Base-by-base conservation (phyloP, 2,113 vertebrate species). In the Ancistrus triradiatus region DNA sequence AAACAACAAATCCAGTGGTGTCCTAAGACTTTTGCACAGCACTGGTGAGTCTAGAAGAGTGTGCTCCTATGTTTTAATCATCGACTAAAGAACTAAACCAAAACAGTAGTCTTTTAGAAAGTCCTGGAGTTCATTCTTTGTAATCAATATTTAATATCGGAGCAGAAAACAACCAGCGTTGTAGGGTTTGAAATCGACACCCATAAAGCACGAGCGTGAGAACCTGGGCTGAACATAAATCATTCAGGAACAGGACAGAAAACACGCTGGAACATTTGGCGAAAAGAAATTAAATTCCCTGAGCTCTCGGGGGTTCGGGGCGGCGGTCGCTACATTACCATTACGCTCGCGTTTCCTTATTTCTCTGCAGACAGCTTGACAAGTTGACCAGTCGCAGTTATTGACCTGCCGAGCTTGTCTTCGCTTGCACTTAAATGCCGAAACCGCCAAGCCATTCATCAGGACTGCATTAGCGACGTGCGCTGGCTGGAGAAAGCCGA, bases 191-290 rank as follows among this genome's bases (percentile, higher is more conserved):
- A 63, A 59, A 31, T 14, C 33, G 22, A 57, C 59, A 49, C 46
- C 28, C 25, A 46, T 59, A 40, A 66, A 47, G 48, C 59, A 22
- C 63, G 48, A 15, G 21, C 61, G 62, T 61, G 44, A 66, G 47
- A 59, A 61, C 28, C 37, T 63, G 49, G 63, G 59, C 55, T 66
- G 52, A n/a, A 44, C 51, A 74, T 58, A 31, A 70, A 63, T 67
- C 35, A 68, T 53, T 63, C 49, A 68, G 7, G 24, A n/a, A 47
- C 19, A 15, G 52, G n/a, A n/a, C n/a, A n/a, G n/a, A n/a, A n/a
- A n/a, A n/a, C n/a, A n/a, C n/a, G n/a, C n/a, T n/a, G n/a, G n/a
- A n/a, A n/a, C n/a, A n/a, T n/a, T n/a, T n/a, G n/a, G n/a, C n/a
- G n/a, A n/a, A n/a, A n/a, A 19, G 22, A 62, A 47, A 69, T 55